These are phyloP conservation scores for Stenoptilia bipunctidactyla DNA, from an alignment of 2,888 invertebrate genomes.

Conservation along the genomic window DNA sequence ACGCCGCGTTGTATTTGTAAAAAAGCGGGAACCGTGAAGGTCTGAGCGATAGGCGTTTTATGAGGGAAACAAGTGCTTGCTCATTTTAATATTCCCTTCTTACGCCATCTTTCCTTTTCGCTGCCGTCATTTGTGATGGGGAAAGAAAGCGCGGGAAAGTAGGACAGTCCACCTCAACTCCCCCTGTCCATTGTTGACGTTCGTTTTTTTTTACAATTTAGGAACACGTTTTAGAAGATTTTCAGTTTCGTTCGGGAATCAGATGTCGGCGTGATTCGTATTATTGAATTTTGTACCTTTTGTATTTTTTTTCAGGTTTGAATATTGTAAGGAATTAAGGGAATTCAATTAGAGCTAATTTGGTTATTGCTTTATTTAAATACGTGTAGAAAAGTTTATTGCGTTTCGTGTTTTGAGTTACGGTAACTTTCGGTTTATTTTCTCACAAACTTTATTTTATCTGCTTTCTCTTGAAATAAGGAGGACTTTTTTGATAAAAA, in stretches of 20 bases:
- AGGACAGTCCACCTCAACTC: conserved; percentile 23
- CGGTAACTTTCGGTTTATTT: too few species aligned
- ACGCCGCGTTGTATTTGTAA: conserved; percentile 17
- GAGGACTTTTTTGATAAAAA: too few species aligned
- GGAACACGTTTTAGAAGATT: not conserved
- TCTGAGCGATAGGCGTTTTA: conserved; percentile 53
- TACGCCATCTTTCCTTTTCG: conserved; percentile 28
- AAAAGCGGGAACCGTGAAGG: conserved; percentile 42
- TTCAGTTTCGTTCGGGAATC: not conserved
- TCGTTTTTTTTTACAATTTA: not conserved
- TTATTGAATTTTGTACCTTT: not conserved
- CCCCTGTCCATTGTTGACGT: conserved; percentile 48
- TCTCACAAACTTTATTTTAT: too few species aligned
- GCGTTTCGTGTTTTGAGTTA: too few species aligned
- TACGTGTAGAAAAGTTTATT: too few species aligned
- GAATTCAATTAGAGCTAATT: too few species aligned
- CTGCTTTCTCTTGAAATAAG: too few species aligned
- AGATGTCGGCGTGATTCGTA: not conserved
- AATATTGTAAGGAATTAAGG: too few species aligned
- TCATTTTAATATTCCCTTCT: conserved; percentile 68
- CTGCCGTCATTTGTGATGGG: conserved; percentile 36
- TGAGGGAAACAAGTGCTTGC: conserved; percentile 61
- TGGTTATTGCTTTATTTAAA: too few species aligned
- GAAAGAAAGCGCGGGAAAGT: conserved; percentile 25
- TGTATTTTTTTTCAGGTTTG: too few species aligned